A percentile compares a stretch with the other conserved stretches of the same genome.
Conservation (phyloP, 2,797 vertebrate genomes). For the Chiloscyllium punctatum region DNA sequence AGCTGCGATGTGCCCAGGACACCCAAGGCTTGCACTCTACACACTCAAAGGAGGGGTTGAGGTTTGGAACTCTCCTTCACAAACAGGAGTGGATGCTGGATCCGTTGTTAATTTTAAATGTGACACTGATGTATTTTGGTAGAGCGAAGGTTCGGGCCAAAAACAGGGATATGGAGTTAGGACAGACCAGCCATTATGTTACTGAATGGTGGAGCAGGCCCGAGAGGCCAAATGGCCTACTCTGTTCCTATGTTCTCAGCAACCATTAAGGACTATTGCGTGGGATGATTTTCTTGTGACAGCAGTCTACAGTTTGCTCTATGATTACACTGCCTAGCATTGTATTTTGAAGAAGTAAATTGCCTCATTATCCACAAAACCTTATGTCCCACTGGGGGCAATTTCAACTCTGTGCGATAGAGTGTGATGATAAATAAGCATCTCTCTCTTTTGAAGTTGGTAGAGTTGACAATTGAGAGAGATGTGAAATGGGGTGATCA, state of each 20-base stretch:
- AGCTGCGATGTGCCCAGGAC: not conserved
- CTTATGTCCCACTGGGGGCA: not conserved
- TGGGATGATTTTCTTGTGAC: not conserved
- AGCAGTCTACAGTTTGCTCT: not conserved
- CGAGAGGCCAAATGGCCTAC: too few relatives aligned
- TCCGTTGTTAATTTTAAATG: too few relatives aligned
- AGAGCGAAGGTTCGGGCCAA: too few relatives aligned
- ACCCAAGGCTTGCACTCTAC: not conserved
- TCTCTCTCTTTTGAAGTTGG: not conserved
- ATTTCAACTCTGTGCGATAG: not conserved
- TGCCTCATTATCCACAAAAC: not conserved
- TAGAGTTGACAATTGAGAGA: not conserved
- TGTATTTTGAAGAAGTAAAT: not conserved
- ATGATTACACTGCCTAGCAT: not conserved
- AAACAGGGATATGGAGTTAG: too few relatives aligned
- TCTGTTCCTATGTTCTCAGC: not conserved
- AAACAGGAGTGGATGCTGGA: too few relatives aligned
- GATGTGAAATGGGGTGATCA: not conserved
- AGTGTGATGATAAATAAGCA: too few relatives aligned
- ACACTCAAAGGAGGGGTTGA: too few relatives aligned
- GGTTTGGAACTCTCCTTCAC: too few relatives aligned
- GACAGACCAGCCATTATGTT: too few relatives aligned
- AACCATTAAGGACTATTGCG: not conserved
- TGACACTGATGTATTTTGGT: too few relatives aligned
- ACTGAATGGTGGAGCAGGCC: too few relatives aligned